Evolutionary conservation across 2,888 invertebrate species (phyloP).

Genomic region (Catocala sponsa): DNA sequence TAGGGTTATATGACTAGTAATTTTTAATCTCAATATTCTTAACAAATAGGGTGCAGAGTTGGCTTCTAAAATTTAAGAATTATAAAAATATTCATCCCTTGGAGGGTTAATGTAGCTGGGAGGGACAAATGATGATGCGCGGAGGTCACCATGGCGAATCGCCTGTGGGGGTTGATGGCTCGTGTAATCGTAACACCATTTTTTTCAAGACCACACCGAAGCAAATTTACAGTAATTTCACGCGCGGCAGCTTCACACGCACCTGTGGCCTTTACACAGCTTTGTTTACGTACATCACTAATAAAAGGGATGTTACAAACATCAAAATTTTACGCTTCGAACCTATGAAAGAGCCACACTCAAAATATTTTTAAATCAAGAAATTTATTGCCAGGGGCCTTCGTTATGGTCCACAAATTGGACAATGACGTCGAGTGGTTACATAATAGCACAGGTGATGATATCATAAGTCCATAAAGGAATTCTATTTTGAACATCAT

Average conservation of each 20-base stretch:
- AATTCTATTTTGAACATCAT: conserved; percentile 54
- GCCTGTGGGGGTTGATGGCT: conserved; percentile 79
- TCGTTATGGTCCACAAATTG: conserved; percentile 20
- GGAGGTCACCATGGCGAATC: conserved; percentile 80
- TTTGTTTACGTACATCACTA: conserved; percentile 69
- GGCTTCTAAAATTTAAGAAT: not conserved
- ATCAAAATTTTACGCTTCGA: conserved; percentile 53
- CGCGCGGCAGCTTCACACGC: conserved; percentile 83
- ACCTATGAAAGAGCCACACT: conserved; percentile 40
- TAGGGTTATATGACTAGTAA: no score
- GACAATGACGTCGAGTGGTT: conserved; percentile 34
- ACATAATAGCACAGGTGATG: conserved; percentile 49
- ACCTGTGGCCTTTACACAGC: conserved; percentile 67
- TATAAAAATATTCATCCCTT: conserved; percentile 61
- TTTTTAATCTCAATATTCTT: no score
- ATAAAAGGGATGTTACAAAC: conserved; percentile 61
- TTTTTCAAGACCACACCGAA: conserved; percentile 85
- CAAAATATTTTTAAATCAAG: conserved; percentile 46
- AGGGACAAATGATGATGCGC: conserved; percentile 77
- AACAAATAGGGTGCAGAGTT: no score
- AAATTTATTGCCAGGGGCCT: conserved; percentile 36
- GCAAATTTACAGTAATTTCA: conserved; percentile 85
- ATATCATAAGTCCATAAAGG: conserved; percentile 51
- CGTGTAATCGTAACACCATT: conserved; percentile 79
- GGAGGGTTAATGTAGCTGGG: conserved; percentile 51